Evolutionary conservation across 1,140 invertebrate genomes (phyloP).

Genomic region (Ceratina calcarata): DNA sequence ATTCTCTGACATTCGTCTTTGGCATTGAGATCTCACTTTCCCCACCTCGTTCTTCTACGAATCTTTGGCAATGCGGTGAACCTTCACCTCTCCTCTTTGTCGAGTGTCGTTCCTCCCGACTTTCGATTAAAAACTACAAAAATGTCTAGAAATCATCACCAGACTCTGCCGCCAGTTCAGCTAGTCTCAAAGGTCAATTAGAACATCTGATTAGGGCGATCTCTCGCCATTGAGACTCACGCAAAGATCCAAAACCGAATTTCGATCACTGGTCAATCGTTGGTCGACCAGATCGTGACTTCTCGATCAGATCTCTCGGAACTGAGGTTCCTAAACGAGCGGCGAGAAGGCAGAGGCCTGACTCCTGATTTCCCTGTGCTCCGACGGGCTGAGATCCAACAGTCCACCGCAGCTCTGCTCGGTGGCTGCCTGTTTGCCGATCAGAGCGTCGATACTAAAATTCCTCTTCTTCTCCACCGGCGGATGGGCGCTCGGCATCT

Average conservation of each 20-base stretch:
- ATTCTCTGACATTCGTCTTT: not conserved
- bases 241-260: too few relatives aligned
- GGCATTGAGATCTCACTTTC: not conserved
- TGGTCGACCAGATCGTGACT: not conserved
- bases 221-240: too few relatives aligned
- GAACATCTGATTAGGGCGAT: too few relatives aligned
- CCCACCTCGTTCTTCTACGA: too few relatives aligned
- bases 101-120: too few relatives aligned
- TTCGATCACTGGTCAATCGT: too few relatives aligned
- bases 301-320: not conserved
- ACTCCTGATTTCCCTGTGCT: constrained; percentile 77
- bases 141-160: too few relatives aligned
- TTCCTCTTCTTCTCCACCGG: constrained; percentile 75
- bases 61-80: too few relatives aligned
- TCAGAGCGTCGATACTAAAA: constrained; percentile 81
- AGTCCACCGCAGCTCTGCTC: constrained; percentile 71
- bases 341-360: constrained; percentile 80
- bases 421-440: constrained; percentile 77
- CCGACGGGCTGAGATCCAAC: constrained; percentile 77
- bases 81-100: too few relatives aligned
- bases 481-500: constrained; percentile 36
- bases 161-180: too few relatives aligned
- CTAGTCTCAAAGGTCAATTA: too few relatives aligned
- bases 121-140: too few relatives aligned
- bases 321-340: constrained; percentile 68